Conservation (phyloP, 2,113 vertebrate genomes). For the Gymnobelideus leadbeateri region DNA sequence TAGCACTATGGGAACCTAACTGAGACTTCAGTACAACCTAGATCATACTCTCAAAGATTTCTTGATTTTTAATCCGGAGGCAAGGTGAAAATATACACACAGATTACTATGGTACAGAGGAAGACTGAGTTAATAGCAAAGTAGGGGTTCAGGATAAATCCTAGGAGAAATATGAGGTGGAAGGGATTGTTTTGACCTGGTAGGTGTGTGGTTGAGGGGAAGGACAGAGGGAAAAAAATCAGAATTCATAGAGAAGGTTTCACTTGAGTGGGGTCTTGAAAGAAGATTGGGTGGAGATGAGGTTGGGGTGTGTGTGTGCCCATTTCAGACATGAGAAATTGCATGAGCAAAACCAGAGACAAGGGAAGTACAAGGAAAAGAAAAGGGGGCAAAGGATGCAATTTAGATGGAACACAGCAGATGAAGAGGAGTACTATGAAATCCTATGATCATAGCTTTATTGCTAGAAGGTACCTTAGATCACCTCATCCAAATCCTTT, state of each 20-base stretch:
- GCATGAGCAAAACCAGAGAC: background rate
- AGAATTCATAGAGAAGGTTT: background rate
- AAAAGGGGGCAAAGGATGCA: background rate
- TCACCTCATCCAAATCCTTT: background rate
- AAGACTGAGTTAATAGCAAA: background rate
- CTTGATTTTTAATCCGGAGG: background rate
- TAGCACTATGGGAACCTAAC: too few relatives aligned
- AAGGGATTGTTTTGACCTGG: background rate
- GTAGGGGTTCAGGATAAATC: background rate
- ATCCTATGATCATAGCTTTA: background rate
- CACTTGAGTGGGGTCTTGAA: background rate
- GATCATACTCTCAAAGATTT: background rate
- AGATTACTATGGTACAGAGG: background rate
- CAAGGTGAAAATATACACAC: background rate
- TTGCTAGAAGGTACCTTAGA: background rate
- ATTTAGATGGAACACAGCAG: background rate
- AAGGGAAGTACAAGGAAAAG: background rate
- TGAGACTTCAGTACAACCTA: too few relatives aligned
- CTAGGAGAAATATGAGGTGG: background rate
- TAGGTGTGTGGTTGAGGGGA: background rate
- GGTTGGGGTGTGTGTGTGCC: background rate
- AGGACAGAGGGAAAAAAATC: background rate
- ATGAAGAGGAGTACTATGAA: background rate
- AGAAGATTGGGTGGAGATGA: background rate
- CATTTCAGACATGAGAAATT: background rate